phyloP scores from a whole-genome alignment of 2,888 invertebrate genomes.

The Saturnia japonica region DNA sequence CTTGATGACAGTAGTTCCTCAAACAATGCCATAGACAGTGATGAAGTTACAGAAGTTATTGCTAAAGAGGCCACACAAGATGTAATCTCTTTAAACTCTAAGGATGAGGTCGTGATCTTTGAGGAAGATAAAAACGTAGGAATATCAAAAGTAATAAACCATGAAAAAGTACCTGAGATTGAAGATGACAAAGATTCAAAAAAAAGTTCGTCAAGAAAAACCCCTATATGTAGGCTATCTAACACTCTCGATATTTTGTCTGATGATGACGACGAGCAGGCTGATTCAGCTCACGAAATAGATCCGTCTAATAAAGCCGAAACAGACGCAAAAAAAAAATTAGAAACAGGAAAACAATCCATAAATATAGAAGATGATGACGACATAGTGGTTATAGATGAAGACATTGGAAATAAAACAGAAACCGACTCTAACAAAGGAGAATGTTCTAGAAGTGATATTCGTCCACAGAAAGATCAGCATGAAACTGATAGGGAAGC shows the following conservation, averaged over 20 bases:
- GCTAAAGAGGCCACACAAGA: constrained; percentile 23
- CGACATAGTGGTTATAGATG: constrained; percentile 73
- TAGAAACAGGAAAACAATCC: constrained; percentile 49
- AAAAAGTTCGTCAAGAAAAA: constrained; percentile 26
- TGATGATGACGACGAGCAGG: constrained; percentile 65
- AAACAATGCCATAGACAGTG: constrained; percentile 14
- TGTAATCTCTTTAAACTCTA: background rate
- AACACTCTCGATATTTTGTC: constrained; percentile 70
- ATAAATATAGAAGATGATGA: constrained; percentile 70
- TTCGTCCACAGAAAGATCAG: constrained; percentile 18
- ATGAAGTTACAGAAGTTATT: constrained; percentile 20
- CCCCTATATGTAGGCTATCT: constrained; percentile 55
- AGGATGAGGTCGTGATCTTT: constrained; percentile 13
- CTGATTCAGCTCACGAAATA: constrained; percentile 19
- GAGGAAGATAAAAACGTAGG: constrained; percentile 21
- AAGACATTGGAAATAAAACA: constrained; percentile 44
- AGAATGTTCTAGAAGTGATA: constrained; percentile 25
- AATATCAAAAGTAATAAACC: constrained; percentile 9
- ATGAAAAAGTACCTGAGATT: constrained; percentile 9
- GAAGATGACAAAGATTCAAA: constrained; percentile 18
- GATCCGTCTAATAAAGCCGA: constrained; percentile 21
- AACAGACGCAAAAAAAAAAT: constrained; percentile 18
- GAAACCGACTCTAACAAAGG: constrained; percentile 30
- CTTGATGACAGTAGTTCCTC: constrained; percentile 14
- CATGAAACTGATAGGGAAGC: constrained; percentile 31